phyloP scores from a whole-genome alignment of 23 tunicate genomes.

The Trididemnum clinides region DNA sequence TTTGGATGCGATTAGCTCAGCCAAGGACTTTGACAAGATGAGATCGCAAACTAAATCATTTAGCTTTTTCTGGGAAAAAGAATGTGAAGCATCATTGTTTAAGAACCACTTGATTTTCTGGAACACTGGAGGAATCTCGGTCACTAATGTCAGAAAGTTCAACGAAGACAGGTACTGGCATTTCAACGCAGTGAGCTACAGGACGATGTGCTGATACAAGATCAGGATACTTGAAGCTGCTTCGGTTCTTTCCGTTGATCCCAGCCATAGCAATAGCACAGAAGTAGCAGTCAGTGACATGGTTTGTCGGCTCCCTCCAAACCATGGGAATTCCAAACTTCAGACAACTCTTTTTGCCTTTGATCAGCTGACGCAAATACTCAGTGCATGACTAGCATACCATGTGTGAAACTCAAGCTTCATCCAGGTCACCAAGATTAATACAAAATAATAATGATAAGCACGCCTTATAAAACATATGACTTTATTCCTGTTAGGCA shows the following conservation, averaged over 20 bases:
- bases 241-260: neutral
- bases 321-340: slow-evolving; percentile 15
- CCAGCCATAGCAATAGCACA: neutral
- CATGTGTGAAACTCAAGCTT: too few relatives aligned
- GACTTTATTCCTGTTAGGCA: too few relatives aligned
- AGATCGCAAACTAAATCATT: neutral
- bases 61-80: neutral
- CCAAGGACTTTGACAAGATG: neutral
- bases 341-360: neutral
- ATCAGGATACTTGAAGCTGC: too few relatives aligned
- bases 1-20: neutral
- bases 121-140: neutral
- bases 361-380: neutral
- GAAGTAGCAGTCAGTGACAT: neutral
- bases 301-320: neutral
- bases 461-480: too few relatives aligned
- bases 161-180: too few relatives aligned
- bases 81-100: neutral
- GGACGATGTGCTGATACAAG: too few relatives aligned
- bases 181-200: too few relatives aligned
- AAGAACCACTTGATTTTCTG: neutral
- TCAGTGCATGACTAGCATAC: too few relatives aligned
- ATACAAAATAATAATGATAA: too few relatives aligned
- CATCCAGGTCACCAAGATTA: too few relatives aligned
- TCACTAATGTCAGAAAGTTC: neutral